phyloP scores from a whole-genome alignment of 2,113 vertebrate species.

The Calidris pygmaea region DNA sequence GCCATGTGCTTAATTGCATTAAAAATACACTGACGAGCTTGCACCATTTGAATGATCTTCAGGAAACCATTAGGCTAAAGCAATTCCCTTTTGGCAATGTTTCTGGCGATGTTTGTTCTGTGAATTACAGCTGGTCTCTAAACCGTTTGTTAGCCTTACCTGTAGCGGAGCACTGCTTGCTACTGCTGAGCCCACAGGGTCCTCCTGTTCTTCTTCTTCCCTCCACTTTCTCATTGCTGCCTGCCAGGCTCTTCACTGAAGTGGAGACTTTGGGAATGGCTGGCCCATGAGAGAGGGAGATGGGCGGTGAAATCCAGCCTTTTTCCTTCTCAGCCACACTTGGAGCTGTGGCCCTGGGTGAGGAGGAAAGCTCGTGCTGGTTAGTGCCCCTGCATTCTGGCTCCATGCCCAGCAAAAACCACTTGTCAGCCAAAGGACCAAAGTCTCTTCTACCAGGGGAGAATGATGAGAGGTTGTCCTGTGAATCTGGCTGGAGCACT shows the following conservation, averaged over 20 bases:
- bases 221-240: background rate
- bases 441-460: background rate
- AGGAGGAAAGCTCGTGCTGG: background rate
- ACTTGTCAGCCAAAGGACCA: background rate
- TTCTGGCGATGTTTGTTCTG: background rate
- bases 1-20: background rate
- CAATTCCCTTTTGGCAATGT: background rate
- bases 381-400: fast-evolving
- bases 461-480: background rate
- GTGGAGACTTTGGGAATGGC: background rate
- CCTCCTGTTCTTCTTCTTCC: background rate
- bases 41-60: background rate
- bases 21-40: background rate
- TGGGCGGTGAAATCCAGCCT: background rate
- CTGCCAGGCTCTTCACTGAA: background rate
- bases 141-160: background rate
- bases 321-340: background rate
- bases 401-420: background rate
- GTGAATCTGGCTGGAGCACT: background rate
- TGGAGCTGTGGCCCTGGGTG: background rate
- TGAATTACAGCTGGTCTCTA: background rate
- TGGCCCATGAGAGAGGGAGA: background rate
- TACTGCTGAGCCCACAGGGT: background rate
- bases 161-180: background rate
- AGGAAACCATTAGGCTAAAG: background rate